These are phyloP conservation scores for Gryllus bimaculatus DNA, from an alignment of 1,140 invertebrate species.

Conservation along the genomic window DNA sequence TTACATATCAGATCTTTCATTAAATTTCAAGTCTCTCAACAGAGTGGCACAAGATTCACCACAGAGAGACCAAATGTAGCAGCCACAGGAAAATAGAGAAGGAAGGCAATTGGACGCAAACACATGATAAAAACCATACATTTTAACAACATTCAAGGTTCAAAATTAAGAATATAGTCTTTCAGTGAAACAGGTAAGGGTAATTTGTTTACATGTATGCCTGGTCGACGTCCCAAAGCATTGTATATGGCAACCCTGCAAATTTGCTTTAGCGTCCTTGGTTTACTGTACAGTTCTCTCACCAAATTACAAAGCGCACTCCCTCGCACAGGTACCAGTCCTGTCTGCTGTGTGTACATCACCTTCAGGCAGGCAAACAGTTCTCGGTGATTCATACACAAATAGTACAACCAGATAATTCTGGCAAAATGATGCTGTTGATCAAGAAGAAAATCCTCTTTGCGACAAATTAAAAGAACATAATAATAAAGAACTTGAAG, in stretches of 20 bases:
- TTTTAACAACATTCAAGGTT: slow-evolving; percentile 31
- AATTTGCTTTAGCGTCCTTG: slow-evolving; percentile 54
- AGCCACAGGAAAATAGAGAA: background rate
- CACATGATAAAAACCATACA: background rate
- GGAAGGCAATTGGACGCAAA: background rate
- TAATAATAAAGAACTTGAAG: slow-evolving; percentile 59
- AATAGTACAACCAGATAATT: slow-evolving; percentile 55
- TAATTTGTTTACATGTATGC: slow-evolving; percentile 51
- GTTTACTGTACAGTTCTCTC: slow-evolving; percentile 48
- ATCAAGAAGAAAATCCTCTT: slow-evolving; percentile 56
- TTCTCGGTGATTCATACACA: slow-evolving; percentile 54
- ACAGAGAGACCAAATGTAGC: background rate
- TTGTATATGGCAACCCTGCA: slow-evolving; percentile 54
- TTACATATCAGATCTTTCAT: background rate
- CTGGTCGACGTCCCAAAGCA: slow-evolving; percentile 47
- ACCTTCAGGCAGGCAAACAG: slow-evolving; percentile 52
- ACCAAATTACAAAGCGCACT: slow-evolving; percentile 49
- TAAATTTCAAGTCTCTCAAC: no score
- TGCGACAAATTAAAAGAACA: slow-evolving; percentile 53
- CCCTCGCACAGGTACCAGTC: slow-evolving; percentile 51
- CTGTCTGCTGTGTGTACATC: slow-evolving; percentile 51
- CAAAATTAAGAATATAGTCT: slow-evolving; percentile 60
- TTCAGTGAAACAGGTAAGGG: slow-evolving; percentile 54
- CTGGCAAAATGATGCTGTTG: slow-evolving; percentile 49
- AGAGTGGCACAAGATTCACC: background rate